Percentiles rank a stretch among this genome's conserved stretches.
Evolutionary conservation across 2,888 invertebrate genomes (phyloP).

Genomic region (Macrophya alboannulata): DNA sequence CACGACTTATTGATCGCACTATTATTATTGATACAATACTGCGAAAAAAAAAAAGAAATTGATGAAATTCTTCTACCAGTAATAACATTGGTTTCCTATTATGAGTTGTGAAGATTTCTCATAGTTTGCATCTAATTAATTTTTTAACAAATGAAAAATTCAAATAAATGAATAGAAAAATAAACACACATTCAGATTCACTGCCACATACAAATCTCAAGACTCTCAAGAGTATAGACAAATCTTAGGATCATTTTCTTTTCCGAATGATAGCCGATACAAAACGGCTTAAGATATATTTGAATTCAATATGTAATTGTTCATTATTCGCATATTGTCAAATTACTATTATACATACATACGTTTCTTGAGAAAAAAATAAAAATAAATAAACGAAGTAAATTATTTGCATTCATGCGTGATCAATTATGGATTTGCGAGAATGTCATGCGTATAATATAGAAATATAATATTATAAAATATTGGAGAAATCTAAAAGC

Average conservation of each 20-base stretch:
- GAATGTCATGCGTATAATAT: conserved; percentile 23
- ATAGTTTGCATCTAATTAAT: not conserved
- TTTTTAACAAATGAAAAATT: not conserved
- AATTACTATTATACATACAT: not conserved
- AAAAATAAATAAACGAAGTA: not conserved
- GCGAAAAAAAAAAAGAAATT: not conserved
- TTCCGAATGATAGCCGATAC: not conserved
- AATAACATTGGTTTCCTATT: conserved; percentile 33
- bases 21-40: conserved; percentile 28
- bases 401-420: not conserved
- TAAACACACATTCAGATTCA: conserved; percentile 7
- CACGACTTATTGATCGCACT: conserved; percentile 9
- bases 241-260: not conserved
- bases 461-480: not conserved
- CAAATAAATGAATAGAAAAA: not conserved
- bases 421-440: not conserved
- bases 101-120: not conserved
- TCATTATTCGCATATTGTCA: conserved; percentile 13
- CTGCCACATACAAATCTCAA: conserved; percentile 22
- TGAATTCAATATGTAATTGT: conserved; percentile 12
- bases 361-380: not conserved
- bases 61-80: not conserved
- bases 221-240: not conserved
- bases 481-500: not conserved
- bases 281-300: not conserved